Evolutionary conservation across 2,888 invertebrate genomes (phyloP).

Genomic region (Unio delphinus): DNA sequence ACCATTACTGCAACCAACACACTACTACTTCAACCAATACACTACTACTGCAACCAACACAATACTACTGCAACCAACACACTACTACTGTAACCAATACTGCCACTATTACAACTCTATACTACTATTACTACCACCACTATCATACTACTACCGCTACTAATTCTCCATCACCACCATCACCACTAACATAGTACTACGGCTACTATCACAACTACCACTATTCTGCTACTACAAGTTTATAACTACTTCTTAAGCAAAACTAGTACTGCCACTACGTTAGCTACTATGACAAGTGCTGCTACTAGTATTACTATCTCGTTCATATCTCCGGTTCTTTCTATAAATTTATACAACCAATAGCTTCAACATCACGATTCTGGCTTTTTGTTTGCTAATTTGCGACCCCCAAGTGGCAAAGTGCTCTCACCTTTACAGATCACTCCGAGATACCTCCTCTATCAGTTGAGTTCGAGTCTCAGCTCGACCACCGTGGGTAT

Average conservation of each 20-base stretch:
- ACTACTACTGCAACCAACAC: too few relatives aligned
- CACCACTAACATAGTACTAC: background rate
- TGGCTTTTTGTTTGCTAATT: too few relatives aligned
- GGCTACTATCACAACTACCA: background rate
- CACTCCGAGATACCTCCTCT: too few relatives aligned
- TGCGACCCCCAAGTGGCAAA: too few relatives aligned
- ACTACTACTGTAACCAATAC: background rate
- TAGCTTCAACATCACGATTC: too few relatives aligned
- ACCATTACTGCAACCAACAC: too few relatives aligned
- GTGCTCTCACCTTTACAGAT: too few relatives aligned
- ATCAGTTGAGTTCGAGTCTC: too few relatives aligned
- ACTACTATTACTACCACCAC: background rate
- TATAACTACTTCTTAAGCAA: background rate
- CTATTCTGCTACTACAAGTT: background rate
- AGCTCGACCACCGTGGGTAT: too few relatives aligned
- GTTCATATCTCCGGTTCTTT: background rate
- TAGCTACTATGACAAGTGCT: background rate
- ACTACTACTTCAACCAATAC: too few relatives aligned
- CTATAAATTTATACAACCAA: background rate
- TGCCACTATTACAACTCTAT: background rate
- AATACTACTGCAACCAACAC: too few relatives aligned
- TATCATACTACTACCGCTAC: background rate
- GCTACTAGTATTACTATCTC: background rate
- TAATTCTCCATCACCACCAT: background rate
- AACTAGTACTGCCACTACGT: background rate